A percentile compares a stretch with the other conserved stretches of the same genome.
phyloP scores from a whole-genome alignment of 2,888 invertebrate species.

The Xestoiulus laeticollis region DNA sequence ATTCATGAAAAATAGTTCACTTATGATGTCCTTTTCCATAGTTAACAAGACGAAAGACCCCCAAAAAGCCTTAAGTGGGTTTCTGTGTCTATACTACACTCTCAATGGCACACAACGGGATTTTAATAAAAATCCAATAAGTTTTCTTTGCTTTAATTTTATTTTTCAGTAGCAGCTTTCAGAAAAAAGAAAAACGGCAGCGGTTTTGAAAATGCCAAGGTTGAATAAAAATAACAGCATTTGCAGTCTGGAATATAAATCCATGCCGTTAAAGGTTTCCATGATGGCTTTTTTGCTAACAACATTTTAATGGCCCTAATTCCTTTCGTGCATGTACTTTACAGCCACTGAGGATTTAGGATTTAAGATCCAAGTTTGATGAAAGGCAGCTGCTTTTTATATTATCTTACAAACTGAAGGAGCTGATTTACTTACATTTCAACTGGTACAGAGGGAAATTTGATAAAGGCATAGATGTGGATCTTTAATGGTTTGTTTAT shows the following conservation, averaged over 20 bases:
- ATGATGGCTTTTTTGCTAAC: not conserved
- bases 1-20: not conserved
- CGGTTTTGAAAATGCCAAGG: not conserved
- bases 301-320: not conserved
- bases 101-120: not conserved
- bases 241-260: not conserved
- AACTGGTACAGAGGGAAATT: not conserved
- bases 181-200: not conserved
- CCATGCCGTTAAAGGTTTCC: not conserved
- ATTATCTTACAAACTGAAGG: not conserved
- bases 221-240: not conserved
- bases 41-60: not conserved
- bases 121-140: slow-evolving; percentile 1
- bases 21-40: not conserved
- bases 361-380: not conserved
- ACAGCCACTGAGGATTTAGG: slow-evolving; percentile 9
- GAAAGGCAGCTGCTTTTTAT: not conserved
- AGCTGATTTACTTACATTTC: not conserved
- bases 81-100: not conserved
- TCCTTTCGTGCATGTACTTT: not conserved
- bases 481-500: too few species aligned
- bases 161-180: not conserved
- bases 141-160: not conserved
- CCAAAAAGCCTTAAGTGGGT: not conserved
- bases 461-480: too few species aligned